A percentile compares a stretch with the other conserved stretches of the same genome.
Conservation (phyloP, 2,797 vertebrate species). For the Sebastes aleutianus region DNA sequence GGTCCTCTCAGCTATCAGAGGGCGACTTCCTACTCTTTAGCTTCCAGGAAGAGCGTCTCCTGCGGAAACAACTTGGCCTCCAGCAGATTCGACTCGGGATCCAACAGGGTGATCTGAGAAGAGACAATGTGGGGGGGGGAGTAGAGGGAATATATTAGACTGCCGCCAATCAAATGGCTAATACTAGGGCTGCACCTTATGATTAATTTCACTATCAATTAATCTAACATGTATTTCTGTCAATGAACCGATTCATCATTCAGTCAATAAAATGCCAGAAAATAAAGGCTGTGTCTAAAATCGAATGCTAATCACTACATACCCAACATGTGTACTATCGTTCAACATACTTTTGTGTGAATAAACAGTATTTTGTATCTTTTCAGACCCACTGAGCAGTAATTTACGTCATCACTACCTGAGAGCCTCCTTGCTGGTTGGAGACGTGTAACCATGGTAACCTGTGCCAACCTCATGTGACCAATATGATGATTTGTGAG, state of each 20-base stretch:
- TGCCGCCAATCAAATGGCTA: neutral
- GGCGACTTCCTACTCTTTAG: slow-evolving; percentile 88
- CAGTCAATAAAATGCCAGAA: neutral
- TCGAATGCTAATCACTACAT: too few relatives aligned
- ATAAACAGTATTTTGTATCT: too few relatives aligned
- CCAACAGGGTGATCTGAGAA: slow-evolving; percentile 93
- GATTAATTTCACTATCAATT: neutral
- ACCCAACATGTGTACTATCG: too few relatives aligned
- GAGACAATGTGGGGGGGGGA: neutral
- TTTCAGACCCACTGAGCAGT: too few relatives aligned
- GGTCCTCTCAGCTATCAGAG: slow-evolving; percentile 49
- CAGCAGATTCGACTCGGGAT: slow-evolving; percentile 91
- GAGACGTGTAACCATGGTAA: too few relatives aligned
- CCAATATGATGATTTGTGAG: too few relatives aligned
- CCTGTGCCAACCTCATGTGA: too few relatives aligned
- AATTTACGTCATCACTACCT: too few relatives aligned
- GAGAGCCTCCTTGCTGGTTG: too few relatives aligned
- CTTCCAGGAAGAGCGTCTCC: slow-evolving; percentile 99
- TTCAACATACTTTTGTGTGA: too few relatives aligned
- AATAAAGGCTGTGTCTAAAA: too few relatives aligned
- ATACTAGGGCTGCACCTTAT: neutral
- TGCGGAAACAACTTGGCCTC: slow-evolving; percentile 99
- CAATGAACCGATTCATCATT: neutral
- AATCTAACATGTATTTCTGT: neutral
- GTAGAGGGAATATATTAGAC: neutral